These are phyloP conservation scores for Rhinichthys osculus DNA, from an alignment of 2,797 vertebrate genomes.

Conservation along the genomic window DNA sequence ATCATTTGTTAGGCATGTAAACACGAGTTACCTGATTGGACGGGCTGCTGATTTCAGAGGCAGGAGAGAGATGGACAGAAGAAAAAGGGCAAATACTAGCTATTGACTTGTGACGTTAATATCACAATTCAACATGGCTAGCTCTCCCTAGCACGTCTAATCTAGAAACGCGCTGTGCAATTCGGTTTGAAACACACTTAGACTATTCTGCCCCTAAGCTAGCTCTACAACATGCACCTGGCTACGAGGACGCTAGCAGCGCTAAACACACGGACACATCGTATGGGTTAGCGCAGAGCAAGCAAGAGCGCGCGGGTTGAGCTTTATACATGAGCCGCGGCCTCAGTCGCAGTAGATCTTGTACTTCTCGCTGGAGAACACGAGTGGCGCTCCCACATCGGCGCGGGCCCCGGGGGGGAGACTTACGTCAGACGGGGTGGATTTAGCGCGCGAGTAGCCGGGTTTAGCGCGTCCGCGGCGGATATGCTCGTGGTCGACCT, in stretches of 20 bases:
- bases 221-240: conserved; percentile 37
- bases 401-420: conserved; percentile 83
- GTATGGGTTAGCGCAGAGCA: conserved; percentile 77
- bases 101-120: conserved; percentile 5
- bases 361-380: conserved; percentile 97
- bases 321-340: conserved; percentile 70
- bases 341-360: conserved; percentile 97
- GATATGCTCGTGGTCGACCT: conserved; percentile 93
- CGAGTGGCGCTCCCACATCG: conserved; percentile 74
- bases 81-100: neutral
- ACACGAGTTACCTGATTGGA: conserved; percentile 75
- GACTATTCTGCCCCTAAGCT: conserved; percentile 21
- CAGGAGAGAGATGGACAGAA: conserved; percentile 65
- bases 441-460: conserved; percentile 71
- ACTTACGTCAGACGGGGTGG: conserved; percentile 88
- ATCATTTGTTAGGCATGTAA: conserved; percentile 72
- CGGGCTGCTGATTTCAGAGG: conserved; percentile 67
- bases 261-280: conserved; percentile 70
- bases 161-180: conserved; percentile 6
- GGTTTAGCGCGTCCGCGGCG: conserved; percentile 86
- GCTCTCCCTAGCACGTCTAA: conserved; percentile 2
- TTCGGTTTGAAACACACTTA: conserved; percentile 1
- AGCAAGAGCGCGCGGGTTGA: conserved; percentile 80
- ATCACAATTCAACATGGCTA: conserved; percentile 30
- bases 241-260: conserved; percentile 53